These are phyloP conservation scores for Helicoverpa armigera DNA, from an alignment of 1,140 invertebrate species.

Conservation along the genomic window DNA sequence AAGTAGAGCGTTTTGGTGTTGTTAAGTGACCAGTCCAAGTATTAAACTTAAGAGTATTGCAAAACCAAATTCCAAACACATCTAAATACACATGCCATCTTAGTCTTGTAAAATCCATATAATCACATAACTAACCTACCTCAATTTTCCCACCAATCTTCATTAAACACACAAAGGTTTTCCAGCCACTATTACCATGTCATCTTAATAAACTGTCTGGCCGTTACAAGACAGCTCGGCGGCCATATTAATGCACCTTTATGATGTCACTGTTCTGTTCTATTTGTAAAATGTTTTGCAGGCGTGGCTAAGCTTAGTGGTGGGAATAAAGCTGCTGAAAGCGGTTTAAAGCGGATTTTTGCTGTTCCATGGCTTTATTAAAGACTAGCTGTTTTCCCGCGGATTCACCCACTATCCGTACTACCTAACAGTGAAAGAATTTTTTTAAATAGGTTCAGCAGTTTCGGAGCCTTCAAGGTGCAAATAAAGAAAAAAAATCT, in stretches of 20 bases:
- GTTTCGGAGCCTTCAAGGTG: too few relatives aligned
- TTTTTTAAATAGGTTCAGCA: too few relatives aligned
- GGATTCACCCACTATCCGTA: too few relatives aligned
- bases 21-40: too few relatives aligned
- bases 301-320: not conserved
- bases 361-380: not conserved
- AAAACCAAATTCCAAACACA: too few relatives aligned
- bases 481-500: too few relatives aligned
- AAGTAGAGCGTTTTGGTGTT: too few relatives aligned
- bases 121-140: not conserved
- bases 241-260: constrained; percentile 67
- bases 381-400: not conserved
- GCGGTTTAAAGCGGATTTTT: not conserved
- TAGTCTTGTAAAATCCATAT: not conserved
- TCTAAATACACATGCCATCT: too few relatives aligned
- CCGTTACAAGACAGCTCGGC: not conserved
- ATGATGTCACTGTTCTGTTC: constrained; percentile 56
- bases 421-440: too few relatives aligned
- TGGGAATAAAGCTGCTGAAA: not conserved
- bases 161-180: not conserved
- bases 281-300: constrained; percentile 60
- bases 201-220: constrained; percentile 37
- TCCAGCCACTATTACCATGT: constrained; percentile 4
- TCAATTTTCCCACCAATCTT: not conserved
- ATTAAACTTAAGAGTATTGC: too few relatives aligned